These are phyloP conservation scores for Spilogale gracilis DNA, from an alignment of 2,113 vertebrate genomes.

Conservation along the genomic window DNA sequence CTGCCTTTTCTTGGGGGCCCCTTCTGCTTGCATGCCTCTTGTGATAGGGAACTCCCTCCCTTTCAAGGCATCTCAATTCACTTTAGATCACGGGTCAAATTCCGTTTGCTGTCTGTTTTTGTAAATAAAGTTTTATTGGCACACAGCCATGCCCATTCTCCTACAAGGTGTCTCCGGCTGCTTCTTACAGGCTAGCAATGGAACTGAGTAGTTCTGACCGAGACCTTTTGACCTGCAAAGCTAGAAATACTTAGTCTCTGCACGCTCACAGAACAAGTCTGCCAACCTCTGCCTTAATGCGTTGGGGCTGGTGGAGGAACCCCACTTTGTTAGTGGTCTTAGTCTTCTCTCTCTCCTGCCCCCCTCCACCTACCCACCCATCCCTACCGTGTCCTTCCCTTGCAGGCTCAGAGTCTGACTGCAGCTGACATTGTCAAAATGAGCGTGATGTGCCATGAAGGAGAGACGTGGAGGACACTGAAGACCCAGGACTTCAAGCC, in stretches of 20 bases:
- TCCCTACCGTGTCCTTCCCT: neutral
- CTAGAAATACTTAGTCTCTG: neutral
- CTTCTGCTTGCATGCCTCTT: neutral
- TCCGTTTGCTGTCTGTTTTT: neutral
- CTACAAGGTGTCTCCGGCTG: neutral
- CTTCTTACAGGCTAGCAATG: too few species aligned
- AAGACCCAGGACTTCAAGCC: conserved; percentile 41
- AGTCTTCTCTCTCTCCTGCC: neutral
- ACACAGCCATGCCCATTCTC: neutral
- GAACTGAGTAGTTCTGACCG: neutral
- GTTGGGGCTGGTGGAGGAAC: fast-evolving
- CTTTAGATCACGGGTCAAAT: neutral
- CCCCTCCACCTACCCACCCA: fast-evolving
- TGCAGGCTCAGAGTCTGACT: conserved; percentile 63
- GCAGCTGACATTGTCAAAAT: neutral
- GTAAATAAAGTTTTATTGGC: conserved; percentile 52
- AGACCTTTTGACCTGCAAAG: neutral
- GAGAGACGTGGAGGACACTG: neutral
- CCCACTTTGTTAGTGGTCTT: fast-evolving
- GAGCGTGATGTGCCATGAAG: neutral
- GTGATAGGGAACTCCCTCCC: neutral
- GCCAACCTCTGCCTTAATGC: neutral
- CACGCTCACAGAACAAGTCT: neutral
- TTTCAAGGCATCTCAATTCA: neutral
- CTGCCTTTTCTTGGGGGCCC: neutral